These are phyloP conservation scores for Camponotus floridanus DNA, from an alignment of 1,140 invertebrate species.

Conservation along the genomic window DNA sequence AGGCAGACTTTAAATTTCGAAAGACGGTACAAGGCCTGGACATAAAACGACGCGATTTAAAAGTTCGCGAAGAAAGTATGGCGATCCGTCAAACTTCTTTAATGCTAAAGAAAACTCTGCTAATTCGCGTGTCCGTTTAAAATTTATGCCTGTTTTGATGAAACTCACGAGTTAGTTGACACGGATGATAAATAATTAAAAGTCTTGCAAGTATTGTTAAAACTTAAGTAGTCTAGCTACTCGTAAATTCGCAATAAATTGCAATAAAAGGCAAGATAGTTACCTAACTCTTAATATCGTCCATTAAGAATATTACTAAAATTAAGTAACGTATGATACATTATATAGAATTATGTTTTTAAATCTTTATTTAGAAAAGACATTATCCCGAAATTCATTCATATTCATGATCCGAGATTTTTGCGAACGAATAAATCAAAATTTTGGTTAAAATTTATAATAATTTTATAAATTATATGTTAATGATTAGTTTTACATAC, in stretches of 20 bases:
- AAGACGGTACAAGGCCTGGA: slow-evolving; percentile 31
- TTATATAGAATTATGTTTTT: not conserved
- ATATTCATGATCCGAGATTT: slow-evolving; percentile 1
- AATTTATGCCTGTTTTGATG: slow-evolving; percentile 46
- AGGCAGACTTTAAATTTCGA: slow-evolving; percentile 52
- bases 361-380: not conserved
- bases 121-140: slow-evolving; percentile 49
- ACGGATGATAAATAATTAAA: slow-evolving; percentile 52
- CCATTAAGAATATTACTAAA: not conserved
- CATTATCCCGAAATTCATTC: not conserved
- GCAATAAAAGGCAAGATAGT: not conserved
- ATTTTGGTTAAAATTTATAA: not conserved
- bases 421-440: slow-evolving; percentile 8
- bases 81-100: slow-evolving; percentile 49
- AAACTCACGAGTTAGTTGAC: not conserved
- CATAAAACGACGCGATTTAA: slow-evolving; percentile 57
- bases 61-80: slow-evolving; percentile 44
- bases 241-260: not conserved
- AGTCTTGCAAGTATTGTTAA: not conserved
- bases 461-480: not conserved
- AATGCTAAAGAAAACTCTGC: slow-evolving; percentile 34
- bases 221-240: not conserved
- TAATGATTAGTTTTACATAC: not conserved
- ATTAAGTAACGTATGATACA: not conserved
- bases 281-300: not conserved